phyloP scores from a whole-genome alignment of 2,888 invertebrate genomes.

The Lasius fuliginosus region DNA sequence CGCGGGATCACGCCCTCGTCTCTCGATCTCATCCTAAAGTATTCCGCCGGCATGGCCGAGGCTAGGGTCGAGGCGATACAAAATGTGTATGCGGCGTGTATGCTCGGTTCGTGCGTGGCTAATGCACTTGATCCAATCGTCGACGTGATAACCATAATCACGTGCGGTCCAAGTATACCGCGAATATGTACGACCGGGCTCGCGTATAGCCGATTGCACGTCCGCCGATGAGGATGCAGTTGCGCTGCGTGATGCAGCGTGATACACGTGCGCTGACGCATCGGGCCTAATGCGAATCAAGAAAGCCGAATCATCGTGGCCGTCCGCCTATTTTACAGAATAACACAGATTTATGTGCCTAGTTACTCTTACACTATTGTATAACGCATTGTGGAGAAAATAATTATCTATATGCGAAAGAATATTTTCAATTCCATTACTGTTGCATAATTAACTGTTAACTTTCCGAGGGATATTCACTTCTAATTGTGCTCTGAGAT shows the following conservation, averaged over 20 bases:
- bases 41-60: constrained; percentile 35
- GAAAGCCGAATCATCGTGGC: constrained; percentile 45
- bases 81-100: constrained; percentile 65
- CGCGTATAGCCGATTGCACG: constrained; percentile 54
- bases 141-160: constrained; percentile 80
- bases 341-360: constrained; percentile 29
- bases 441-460: neutral
- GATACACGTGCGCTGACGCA: constrained; percentile 55
- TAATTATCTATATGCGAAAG: neutral
- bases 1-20: constrained; percentile 59
- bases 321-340: constrained; percentile 43
- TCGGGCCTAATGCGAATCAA: constrained; percentile 36
- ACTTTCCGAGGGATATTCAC: neutral
- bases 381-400: neutral
- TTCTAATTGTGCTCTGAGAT: neutral
- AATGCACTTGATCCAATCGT: constrained; percentile 80
- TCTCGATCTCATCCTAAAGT: constrained; percentile 64
- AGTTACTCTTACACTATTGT: constrained; percentile 30
- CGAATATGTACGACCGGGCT: constrained; percentile 53
- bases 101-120: constrained; percentile 79
- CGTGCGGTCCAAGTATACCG: constrained; percentile 66
- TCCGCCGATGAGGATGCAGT: constrained; percentile 57
- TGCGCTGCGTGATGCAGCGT: constrained; percentile 63
- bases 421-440: neutral
- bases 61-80: constrained; percentile 39